Evolutionary conservation across 2,888 invertebrate species (phyloP), one percentile per base, ranked within the genome.

Genomic region (Caenorhabditis plicata): DNA sequence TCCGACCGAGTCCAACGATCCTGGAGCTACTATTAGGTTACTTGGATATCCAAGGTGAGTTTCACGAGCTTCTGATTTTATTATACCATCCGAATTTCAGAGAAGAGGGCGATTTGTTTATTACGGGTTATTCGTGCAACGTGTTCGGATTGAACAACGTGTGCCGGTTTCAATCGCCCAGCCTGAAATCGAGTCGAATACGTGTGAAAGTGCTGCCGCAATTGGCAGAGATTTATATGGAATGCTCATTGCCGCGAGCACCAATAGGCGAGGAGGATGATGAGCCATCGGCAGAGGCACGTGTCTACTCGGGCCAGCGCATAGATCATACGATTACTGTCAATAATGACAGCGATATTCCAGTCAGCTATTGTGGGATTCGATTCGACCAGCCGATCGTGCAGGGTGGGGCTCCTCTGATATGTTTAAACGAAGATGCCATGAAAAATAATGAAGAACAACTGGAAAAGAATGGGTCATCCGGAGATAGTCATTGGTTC

Each of bases 241-340:
- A 62, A 41, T 65, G 61, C 27, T 65, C 77, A 22, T 52, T 79
- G 27, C 71, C 75, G 2, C 58, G 78, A 8, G 74, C 77, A 4
- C 79, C 78, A 7, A 68, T 76, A 25, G 53, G 68, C 25, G 72
- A 74, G 29, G 69, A 68, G 7, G 67, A 75, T 27, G 67, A 61
- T n/a, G 75, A 71, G 36, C 58, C 65, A 9, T 66, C 71, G 9
- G 73, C 75, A 0, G 80, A 79, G 52, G 60, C 71, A 17, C 74
- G 69, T 15, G 71, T 79, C 5, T 79, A 75, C 50, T 72, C 74
- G 17, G 79, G 79, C 17, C 79, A 79, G 53, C 74, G 64, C 67
- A 78, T 9, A 38, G 62, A 65, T 8, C 77, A 78, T 52, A 68
- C 72, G 1, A 54, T 79, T 13, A 70, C 64, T 3, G 52, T 79